A percentile compares a stretch with the other conserved stretches of the same genome.
phyloP scores from a whole-genome alignment of 2,797 vertebrate species.

The Adrianichthys oophorus region DNA sequence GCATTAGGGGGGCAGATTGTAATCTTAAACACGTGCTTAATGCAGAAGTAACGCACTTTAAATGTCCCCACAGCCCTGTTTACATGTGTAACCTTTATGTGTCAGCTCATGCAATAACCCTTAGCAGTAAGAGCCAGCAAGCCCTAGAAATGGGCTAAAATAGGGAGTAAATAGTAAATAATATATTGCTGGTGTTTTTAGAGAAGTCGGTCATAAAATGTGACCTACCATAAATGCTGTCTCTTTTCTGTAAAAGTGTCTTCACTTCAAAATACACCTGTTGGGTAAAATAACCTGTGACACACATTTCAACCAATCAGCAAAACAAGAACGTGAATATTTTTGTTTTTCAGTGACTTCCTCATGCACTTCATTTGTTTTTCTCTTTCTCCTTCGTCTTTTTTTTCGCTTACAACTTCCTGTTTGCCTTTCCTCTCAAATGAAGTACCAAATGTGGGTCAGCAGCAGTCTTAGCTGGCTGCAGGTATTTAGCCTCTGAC shows the following conservation, averaged over 20 bases:
- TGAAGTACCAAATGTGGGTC: conserved; percentile 68
- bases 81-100: background rate
- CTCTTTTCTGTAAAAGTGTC: conserved; percentile 23
- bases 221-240: conserved; percentile 10
- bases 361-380: conserved; percentile 46
- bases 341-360: conserved; percentile 46
- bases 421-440: conserved; percentile 43
- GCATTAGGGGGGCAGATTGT: conserved; percentile 19
- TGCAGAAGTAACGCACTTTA: conserved; percentile 23
- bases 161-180: no score
- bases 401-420: conserved; percentile 51
- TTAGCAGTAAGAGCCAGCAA: background rate
- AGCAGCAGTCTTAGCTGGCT: conserved; percentile 43
- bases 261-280: conserved; percentile 19
- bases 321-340: conserved; percentile 33
- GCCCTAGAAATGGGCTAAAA: no score
- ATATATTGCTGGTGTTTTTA: background rate
- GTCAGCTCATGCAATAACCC: background rate
- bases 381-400: conserved; percentile 1
- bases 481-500: conserved; percentile 39
- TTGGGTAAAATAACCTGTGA: background rate
- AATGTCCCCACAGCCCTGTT: conserved; percentile 4
- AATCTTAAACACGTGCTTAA: conserved; percentile 60
- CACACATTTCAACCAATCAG: background rate
- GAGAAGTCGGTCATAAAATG: conserved; percentile 12